Evolutionary conservation across 2,113 vertebrate genomes (phyloP), one percentile per base, ranked within the genome.

Genomic region (Ochotona curzoniae): DNA sequence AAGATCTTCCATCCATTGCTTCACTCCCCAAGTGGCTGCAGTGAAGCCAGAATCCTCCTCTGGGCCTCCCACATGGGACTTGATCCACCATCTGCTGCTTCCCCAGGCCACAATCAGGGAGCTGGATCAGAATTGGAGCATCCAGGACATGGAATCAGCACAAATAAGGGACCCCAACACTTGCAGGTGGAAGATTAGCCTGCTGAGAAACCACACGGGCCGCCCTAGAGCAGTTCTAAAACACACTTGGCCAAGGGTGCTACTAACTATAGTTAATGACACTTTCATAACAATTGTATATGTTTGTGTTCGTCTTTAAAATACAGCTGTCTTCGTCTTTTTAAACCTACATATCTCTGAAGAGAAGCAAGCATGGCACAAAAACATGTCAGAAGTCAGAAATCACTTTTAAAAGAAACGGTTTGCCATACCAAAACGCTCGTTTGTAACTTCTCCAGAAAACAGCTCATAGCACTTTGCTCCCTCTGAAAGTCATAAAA

Each of bases 401-500:
- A 73, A 87, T 21, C 28, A 80, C 63, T 25, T 91, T 74, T 63
- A 35, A 44, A 89, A 69, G 79, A 93, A 84, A 91, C 69, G 44
- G 75, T 74, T 25, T 82, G 57, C 82, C 70, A 54, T 44, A 61
- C 35, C 35, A 89, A 92, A 92, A 60, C 57, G 79, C 75, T 57
- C 51, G 25, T 44, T 44, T 60, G 80, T 10, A 73, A 93, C 23
- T 54, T 79, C 89, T 80, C 60, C 66, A 89, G 35, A 73, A 80
- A 75, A 89, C 44, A 85, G 44, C 30, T 51, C 35, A 79, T 3
- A 93, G 30, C 14, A 30, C 38, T 60, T 67, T 63, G 25, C 75
- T 89, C 30, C 25, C 28, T 93, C 83, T 86, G 83, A 57, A 57
- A 83, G 74, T 90, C 20, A 63, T 64, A 84, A 88, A 89, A 63